phyloP scores from a whole-genome alignment of 2,888 invertebrate genomes.

The Aelia acuminata region DNA sequence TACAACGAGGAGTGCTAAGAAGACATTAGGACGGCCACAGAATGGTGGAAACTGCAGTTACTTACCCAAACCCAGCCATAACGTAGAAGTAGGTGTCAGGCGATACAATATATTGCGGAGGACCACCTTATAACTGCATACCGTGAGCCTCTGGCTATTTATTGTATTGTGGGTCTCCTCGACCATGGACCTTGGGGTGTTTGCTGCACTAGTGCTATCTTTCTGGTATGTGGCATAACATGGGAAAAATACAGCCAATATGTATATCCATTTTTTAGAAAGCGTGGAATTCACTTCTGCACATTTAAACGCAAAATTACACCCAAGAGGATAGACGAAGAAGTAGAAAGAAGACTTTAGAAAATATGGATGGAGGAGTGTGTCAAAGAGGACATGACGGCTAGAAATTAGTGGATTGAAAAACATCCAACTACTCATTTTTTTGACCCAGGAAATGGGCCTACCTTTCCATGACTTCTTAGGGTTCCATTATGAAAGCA shows the following conservation, averaged over 20 bases:
- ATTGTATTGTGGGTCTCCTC: background rate
- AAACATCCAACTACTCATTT: background rate
- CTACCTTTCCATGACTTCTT: background rate
- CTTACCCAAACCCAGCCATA: constrained; percentile 21
- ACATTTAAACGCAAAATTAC: too few relatives aligned
- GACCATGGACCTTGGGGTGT: background rate
- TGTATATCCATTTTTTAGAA: too few relatives aligned
- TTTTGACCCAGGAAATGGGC: background rate
- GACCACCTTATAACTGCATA: constrained; percentile 41
- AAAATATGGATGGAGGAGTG: too few relatives aligned
- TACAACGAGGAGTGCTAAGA: background rate
- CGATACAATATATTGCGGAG: background rate
- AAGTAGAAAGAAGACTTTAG: too few relatives aligned
- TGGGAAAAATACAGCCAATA: too few relatives aligned
- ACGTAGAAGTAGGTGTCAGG: constrained; percentile 23
- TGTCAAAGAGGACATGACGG: too few relatives aligned
- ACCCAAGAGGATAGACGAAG: too few relatives aligned
- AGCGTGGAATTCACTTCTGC: too few relatives aligned
- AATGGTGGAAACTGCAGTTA: constrained; percentile 21
- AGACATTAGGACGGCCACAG: constrained; percentile 15
- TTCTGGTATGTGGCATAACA: background rate
- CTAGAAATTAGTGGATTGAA: too few relatives aligned
- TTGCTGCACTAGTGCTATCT: background rate
- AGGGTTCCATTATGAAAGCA: constrained; percentile 29
- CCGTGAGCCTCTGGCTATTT: constrained; percentile 4